These are phyloP conservation scores for Gobio gobio DNA, from an alignment of 2,113 vertebrate species.

Conservation along the genomic window DNA sequence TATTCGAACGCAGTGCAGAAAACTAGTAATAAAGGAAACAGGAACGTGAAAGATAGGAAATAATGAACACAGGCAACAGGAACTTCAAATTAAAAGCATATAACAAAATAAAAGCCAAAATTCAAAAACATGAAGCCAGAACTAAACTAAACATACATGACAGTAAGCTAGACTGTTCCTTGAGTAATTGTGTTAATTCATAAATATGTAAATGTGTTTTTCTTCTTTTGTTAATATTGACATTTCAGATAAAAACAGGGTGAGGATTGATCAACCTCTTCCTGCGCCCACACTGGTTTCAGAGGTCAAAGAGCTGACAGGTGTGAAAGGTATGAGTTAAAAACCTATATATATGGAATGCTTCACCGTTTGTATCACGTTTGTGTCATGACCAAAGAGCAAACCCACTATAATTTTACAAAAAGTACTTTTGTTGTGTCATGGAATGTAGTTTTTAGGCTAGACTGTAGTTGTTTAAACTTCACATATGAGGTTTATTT, in stretches of 20 bases:
- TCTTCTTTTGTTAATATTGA: not conserved
- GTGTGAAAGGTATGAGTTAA: slow-evolving; percentile 70
- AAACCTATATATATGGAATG: no score
- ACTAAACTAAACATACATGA: not conserved
- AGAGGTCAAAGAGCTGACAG: slow-evolving; percentile 66
- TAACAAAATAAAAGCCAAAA: not conserved
- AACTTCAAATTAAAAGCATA: not conserved
- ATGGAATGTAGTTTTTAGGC: no score
- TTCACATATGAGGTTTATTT: no score
- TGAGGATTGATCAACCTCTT: slow-evolving; percentile 65
- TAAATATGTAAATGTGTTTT: not conserved
- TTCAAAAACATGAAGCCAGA: not conserved
- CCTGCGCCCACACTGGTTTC: slow-evolving; percentile 65
- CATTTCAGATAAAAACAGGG: slow-evolving; percentile 71
- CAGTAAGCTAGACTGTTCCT: not conserved
- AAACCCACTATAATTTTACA: no score
- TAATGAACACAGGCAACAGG: not conserved
- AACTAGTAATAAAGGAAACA: not conserved
- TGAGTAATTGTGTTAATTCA: not conserved
- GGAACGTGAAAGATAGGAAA: not conserved
- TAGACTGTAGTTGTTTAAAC: no score
- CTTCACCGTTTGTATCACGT: no score
- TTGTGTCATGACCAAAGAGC: no score
- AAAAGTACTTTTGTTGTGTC: no score
- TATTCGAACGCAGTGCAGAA: no score